Conservation (phyloP, 2,888 invertebrate species). For the Eupeodes luniger region DNA sequence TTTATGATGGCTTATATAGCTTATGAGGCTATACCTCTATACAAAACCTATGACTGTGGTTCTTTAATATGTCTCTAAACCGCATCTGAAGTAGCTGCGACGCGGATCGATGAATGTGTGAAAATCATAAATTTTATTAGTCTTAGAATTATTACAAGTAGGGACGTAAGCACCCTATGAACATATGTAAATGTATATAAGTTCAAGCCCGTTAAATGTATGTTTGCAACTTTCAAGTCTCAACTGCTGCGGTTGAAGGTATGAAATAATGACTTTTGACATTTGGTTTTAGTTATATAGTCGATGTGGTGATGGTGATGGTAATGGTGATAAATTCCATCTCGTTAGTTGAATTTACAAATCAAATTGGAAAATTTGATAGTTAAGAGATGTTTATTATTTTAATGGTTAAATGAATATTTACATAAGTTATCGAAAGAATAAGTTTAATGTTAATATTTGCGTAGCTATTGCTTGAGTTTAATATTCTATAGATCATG, state of each 20-base stretch:
- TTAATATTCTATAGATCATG: no score
- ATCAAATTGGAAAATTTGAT: not conserved
- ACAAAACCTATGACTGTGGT: constrained; percentile 35
- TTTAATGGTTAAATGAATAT: no score
- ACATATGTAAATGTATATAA: not conserved
- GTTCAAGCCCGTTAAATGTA: no score
- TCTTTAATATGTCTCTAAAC: constrained; percentile 53
- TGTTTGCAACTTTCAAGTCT: not conserved
- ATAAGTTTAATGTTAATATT: no score
- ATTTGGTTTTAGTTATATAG: constrained; percentile 1
- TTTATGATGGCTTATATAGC: constrained; percentile 57
- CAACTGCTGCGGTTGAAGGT: constrained; percentile 45
- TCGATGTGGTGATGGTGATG: constrained; percentile 10
- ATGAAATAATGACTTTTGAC: constrained; percentile 69
- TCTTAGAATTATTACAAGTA: constrained; percentile 32
- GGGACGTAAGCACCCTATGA: not conserved
- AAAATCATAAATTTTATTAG: constrained; percentile 75
- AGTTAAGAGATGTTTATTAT: not conserved
- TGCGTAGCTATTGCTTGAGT: no score
- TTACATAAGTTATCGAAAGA: no score
- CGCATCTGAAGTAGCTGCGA: constrained; percentile 72
- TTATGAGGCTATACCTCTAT: constrained; percentile 29
- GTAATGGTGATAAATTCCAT: constrained; percentile 9
- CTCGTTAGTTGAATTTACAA: constrained; percentile 8
- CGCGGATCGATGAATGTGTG: constrained; percentile 62